Base-by-base conservation (phyloP, 92 coral and sea anemone genomes). In the Epizoanthus ramosus region DNA sequence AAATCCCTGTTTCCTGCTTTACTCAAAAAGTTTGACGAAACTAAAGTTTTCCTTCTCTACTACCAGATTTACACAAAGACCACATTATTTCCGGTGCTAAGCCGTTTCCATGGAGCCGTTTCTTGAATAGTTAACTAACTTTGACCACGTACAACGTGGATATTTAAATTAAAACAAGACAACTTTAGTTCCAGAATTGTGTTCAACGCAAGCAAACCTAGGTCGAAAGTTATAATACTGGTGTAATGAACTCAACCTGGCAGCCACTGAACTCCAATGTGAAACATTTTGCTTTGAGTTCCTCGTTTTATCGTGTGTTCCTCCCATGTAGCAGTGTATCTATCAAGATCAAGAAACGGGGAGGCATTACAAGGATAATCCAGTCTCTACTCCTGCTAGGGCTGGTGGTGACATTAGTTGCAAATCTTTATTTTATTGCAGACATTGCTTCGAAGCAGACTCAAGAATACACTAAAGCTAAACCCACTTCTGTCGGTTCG, bases 91-190 rank as follows among this genome's bases (percentile, higher is more conserved):
- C 63, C 22, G 16, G 57, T 57, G 71, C 64, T 15, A 22, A 37
- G 7, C 57, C 16, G 82, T 77, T 77, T 60, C 82, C 82, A 77
- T 61, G 18, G 82, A 39, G 16, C 58, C 18, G 41, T 9, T 41
- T 37, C n/a, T 77, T 9, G 21, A 37, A 22, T 6, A 12, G 14
- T 18, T 43, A 57, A 61, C 45, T 57, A n/a, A 37, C 12, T 18
- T 75, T 57, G 14, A 25, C 8, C 63, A 31, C 45, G 59, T n/a
- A 41, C 82, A 68, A 77, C 82, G 82, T 77, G 82, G 82, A 77
- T 61, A 41, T 77, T 61, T 18, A 77, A 77, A 77, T 77, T 60
- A 6, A 14, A 41, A 61, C 33, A 14, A 33, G 15, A 15, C 4
- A 60, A 18, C 12, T 19, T 24, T 60, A 37, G 43, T 37, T 37